Conservation (phyloP, 2,113 vertebrate genomes). For the Rana temporaria region DNA sequence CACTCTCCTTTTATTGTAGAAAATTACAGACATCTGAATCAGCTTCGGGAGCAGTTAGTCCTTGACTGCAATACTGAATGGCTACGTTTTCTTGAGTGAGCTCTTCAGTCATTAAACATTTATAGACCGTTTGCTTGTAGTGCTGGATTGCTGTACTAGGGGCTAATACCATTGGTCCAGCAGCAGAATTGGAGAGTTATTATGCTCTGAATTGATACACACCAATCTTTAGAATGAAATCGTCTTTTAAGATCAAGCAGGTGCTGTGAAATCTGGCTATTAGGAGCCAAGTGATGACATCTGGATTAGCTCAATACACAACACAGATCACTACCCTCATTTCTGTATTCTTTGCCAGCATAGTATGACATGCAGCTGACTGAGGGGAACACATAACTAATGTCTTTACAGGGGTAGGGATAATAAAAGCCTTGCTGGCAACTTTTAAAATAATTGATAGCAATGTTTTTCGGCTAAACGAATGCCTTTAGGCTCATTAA, state of each 20-base stretch:
- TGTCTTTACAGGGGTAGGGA: too few relatives aligned
- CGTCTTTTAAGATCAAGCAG: too few relatives aligned
- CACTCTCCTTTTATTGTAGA: conserved; percentile 89
- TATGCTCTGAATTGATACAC: neutral
- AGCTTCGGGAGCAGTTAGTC: conserved; percentile 90
- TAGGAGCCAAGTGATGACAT: too few relatives aligned
- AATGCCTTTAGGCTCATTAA: too few relatives aligned
- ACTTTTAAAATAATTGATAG: too few relatives aligned
- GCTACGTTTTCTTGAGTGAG: conserved; percentile 90
- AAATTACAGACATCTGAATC: conserved; percentile 82
- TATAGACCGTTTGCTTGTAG: neutral
- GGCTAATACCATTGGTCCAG: neutral
- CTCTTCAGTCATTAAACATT: conserved; percentile 60
- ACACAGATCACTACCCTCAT: neutral
- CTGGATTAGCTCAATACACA: neutral
- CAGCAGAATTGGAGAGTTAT: too few relatives aligned
- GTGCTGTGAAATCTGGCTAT: too few relatives aligned
- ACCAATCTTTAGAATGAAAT: neutral
- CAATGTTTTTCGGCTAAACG: too few relatives aligned
- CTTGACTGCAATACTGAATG: conserved; percentile 87
- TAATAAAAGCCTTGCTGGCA: too few relatives aligned
- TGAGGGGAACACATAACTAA: too few relatives aligned
- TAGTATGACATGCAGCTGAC: too few relatives aligned
- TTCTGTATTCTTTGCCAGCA: neutral
- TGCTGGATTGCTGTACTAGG: neutral